A percentile compares a stretch with the other conserved stretches of the same genome.
Conservation (phyloP, 2,888 invertebrate species). For the Acrobasis consociella region DNA sequence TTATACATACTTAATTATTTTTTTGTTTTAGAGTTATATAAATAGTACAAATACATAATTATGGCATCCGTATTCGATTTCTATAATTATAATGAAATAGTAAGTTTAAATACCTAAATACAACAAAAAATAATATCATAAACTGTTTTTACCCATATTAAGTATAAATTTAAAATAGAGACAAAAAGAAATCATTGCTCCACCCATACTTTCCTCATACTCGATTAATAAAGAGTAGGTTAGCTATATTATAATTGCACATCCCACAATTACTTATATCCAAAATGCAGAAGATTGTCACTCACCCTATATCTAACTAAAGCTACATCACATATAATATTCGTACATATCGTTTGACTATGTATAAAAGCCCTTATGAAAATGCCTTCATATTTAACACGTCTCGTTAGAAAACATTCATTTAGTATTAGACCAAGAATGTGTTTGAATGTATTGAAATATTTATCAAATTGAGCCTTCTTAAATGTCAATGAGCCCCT, state of each 20-base stretch:
- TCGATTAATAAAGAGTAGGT: not conserved
- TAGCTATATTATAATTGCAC: slow-evolving; percentile 28
- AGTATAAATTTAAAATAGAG: too few species aligned
- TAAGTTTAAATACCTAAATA: too few species aligned
- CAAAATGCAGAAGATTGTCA: slow-evolving; percentile 31
- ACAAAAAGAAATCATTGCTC: too few species aligned
- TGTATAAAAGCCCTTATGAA: slow-evolving; percentile 52
- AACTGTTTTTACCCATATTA: too few species aligned
- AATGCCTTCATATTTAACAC: slow-evolving; percentile 48
- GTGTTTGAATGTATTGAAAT: too few species aligned
- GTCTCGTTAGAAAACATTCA: slow-evolving; percentile 35
- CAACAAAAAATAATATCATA: too few species aligned
- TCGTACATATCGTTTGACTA: slow-evolving; percentile 50
- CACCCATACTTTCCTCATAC: too few species aligned
- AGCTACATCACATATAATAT: slow-evolving; percentile 69
- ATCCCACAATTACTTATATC: slow-evolving; percentile 29
- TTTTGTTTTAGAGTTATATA: not conserved
- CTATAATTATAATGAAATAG: too few species aligned
- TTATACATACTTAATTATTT: slow-evolving; percentile 20
- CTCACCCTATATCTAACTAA: slow-evolving; percentile 41
- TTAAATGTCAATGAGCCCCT: not conserved
- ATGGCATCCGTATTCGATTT: too few species aligned
- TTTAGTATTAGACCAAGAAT: slow-evolving; percentile 30
- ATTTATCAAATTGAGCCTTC: not conserved
- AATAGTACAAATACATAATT: too few species aligned